Base-by-base conservation (phyloP, 2,888 invertebrate genomes). In the Lasius fuliginosus region DNA sequence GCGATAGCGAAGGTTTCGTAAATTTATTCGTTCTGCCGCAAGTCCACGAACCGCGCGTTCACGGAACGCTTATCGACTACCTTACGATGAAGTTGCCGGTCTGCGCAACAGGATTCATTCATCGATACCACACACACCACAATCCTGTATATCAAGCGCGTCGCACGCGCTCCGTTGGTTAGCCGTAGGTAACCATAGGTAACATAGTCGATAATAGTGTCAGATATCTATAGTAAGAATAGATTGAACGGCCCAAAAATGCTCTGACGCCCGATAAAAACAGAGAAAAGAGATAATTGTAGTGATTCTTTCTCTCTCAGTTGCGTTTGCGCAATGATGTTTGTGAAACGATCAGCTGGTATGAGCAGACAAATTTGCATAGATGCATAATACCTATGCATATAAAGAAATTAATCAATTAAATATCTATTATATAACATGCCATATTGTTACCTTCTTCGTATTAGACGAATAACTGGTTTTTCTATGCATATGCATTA, bases 31-130 rank as follows among this genome's bases (percentile, higher is more conserved):
- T n/a, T n/a, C 53, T n/a, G n/a, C n/a, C 53, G 23, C 53, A 36
- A 42, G 18, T 40, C 33, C 8, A 6, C 12, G 53, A 69, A 49
- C n/a, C 53, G 15, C 23, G 64, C 53, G 23, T 30, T 5, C 42
- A 36, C 53, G 60, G 33, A 49, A 15, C n/a, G 46, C 86, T 85
- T 89, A 89, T 89, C 85, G 87, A 89, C 85, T 88, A 85, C 85
- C 85, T 81, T 84, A 85, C 86, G 82, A 83, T 87, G 85, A 85
- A 86, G 82, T 82, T 83, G 85, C 88, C 89, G 87, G 89, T 69
- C 89, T 90, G 90, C 87, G 90, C 90, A 90, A 89, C 90, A 90
- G 90, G 90, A 90, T 90, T 90, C 90, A 90, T 90, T 90, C 90
- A 90, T 89, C 84, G 86, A 88, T 90, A 87, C 65, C 82, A 77